phyloP scores from a whole-genome alignment of 2,113 vertebrate species.

The Neotoma lepida region DNA sequence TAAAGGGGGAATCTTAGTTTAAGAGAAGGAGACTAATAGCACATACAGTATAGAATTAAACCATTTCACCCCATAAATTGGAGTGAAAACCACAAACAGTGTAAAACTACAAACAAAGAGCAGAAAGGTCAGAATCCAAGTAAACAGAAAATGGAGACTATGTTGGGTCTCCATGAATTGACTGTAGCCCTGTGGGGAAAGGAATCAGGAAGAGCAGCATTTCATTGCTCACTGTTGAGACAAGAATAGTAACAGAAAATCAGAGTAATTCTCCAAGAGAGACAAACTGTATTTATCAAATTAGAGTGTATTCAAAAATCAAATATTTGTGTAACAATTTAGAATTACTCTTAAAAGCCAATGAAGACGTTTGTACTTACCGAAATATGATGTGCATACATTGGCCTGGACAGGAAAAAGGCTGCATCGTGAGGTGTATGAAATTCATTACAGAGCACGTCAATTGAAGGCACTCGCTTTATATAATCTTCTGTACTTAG shows the following conservation, averaged over 20 bases:
- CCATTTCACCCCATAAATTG: not conserved
- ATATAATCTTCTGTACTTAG: conserved; percentile 99
- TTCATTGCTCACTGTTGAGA: not conserved
- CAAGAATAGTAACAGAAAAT: conserved; percentile 42
- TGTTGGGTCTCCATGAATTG: conserved; percentile 6
- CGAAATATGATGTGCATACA: conserved; percentile 98
- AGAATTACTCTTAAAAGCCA: not conserved
- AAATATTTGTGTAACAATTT: not conserved
- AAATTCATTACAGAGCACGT: conserved; percentile 97
- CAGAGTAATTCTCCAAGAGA: conserved; percentile 32
- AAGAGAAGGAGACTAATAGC: not conserved
- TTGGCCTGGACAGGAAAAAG: conserved; percentile 97
- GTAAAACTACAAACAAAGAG: conserved; percentile 38
- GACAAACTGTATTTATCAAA: conserved; percentile 34
- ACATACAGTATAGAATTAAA: conserved; percentile 12
- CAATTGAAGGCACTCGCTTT: conserved; percentile 97
- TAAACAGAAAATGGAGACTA: conserved; percentile 50
- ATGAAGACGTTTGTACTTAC: conserved; percentile 87
- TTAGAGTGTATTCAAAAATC: conserved; percentile 38
- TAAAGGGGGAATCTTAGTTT: conserved; percentile 17
- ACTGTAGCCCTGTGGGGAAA: not conserved
- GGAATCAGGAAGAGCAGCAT: not conserved
- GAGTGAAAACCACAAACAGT: not conserved
- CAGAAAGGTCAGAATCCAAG: conserved; percentile 53
- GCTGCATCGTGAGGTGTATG: conserved; percentile 98